These are phyloP conservation scores for Thymelicus sylvestris DNA, from an alignment of 2,888 invertebrate species.

Conservation along the genomic window DNA sequence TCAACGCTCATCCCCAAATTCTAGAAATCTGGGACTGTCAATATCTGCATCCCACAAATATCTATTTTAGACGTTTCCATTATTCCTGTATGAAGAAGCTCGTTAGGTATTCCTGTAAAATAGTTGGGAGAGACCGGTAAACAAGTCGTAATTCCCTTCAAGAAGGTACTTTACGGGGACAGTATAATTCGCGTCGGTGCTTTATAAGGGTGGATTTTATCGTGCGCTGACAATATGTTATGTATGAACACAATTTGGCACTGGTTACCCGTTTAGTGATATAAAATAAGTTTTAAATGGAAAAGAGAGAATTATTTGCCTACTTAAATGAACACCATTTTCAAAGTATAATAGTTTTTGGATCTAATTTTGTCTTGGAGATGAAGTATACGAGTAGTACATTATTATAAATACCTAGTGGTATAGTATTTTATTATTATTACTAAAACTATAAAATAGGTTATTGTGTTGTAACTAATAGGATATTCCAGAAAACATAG, in stretches of 20 bases:
- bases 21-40: too few relatives aligned
- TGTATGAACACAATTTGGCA: slow-evolving; percentile 27
- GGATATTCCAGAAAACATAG: too few relatives aligned
- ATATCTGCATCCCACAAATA: too few relatives aligned
- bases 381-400: too few relatives aligned
- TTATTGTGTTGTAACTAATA: too few relatives aligned
- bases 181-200: slow-evolving; percentile 31
- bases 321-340: not conserved
- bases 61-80: not conserved
- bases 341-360: not conserved
- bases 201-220: slow-evolving; percentile 30
- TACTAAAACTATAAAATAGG: too few relatives aligned
- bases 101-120: not conserved
- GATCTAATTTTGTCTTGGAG: too few relatives aligned
- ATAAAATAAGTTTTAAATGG: slow-evolving; percentile 14
- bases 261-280: slow-evolving; percentile 8
- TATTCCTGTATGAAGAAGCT: not conserved
- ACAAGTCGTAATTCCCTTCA: slow-evolving; percentile 35
- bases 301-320: not conserved
- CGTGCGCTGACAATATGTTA: slow-evolving; percentile 33
- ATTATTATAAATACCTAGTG: too few relatives aligned
- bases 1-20: too few relatives aligned
- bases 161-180: slow-evolving; percentile 30
- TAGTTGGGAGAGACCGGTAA: not conserved
- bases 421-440: too few relatives aligned